A percentile compares a stretch with the other conserved stretches of the same genome.
phyloP scores from a whole-genome alignment of 2,797 vertebrate genomes.

The Cryptoprocta ferox region DNA sequence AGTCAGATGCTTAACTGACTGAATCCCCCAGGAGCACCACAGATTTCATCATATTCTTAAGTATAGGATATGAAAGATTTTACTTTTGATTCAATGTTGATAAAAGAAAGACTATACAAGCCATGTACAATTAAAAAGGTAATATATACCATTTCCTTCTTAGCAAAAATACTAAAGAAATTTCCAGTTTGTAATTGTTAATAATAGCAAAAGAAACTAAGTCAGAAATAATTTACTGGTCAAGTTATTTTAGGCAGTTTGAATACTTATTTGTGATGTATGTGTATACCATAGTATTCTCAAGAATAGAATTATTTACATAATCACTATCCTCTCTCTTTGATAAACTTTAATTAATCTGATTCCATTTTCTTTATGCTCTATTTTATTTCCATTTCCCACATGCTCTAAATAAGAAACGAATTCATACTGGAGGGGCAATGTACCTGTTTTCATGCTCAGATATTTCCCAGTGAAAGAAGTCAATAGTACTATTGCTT shows the following conservation, averaged over 20 bases:
- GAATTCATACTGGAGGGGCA: background rate
- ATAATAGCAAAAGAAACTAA: background rate
- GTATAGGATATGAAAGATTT: background rate
- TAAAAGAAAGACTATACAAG: background rate
- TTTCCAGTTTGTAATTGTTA: background rate
- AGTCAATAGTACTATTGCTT: background rate
- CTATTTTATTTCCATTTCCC: slow-evolving; percentile 10
- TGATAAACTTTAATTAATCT: slow-evolving; percentile 6
- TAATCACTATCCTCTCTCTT: background rate
- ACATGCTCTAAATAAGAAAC: background rate
- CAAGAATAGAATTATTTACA: background rate
- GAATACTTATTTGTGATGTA: background rate
- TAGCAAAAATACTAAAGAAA: background rate
- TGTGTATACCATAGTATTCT: background rate
- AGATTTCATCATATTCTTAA: background rate
- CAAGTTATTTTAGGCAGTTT: slow-evolving; percentile 28
- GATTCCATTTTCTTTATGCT: background rate
- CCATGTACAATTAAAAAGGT: background rate
- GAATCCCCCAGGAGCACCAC: no score
- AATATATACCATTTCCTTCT: background rate
- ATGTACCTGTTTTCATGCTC: background rate
- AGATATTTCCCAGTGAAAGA: background rate
- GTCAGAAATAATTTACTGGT: slow-evolving; percentile 1
- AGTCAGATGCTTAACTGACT: no score
- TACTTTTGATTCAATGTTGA: background rate